Evolutionary conservation across 2,888 invertebrate species (phyloP).

Genomic region (Synanthedon formicaeformis): DNA sequence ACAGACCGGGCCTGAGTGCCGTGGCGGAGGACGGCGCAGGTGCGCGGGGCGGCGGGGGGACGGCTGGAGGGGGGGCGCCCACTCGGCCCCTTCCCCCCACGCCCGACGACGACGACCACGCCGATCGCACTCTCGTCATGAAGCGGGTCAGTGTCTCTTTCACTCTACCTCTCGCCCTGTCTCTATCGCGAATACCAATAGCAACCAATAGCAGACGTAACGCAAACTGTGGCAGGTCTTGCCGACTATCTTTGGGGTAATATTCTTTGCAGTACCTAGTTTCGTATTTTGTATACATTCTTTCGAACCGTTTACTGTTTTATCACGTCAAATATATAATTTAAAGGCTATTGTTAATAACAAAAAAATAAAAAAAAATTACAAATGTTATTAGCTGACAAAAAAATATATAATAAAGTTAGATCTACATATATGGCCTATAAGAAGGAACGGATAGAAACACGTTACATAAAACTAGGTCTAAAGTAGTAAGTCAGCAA

Average conservation of each 20-base stretch:
- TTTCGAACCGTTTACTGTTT: neutral
- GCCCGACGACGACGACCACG: slow-evolving; percentile 85
- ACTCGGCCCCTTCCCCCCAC: slow-evolving; percentile 95
- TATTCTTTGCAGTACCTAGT: neutral
- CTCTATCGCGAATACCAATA: no score
- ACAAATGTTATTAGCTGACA: no score
- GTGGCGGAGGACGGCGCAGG: slow-evolving; percentile 61
- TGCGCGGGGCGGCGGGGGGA: slow-evolving; percentile 66
- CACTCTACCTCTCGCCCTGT: neutral
- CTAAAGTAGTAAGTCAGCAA: no score
- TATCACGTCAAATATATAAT: no score
- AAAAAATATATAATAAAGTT: no score
- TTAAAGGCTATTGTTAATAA: no score
- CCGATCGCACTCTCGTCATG: slow-evolving; percentile 92
- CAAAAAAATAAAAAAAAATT: no score
- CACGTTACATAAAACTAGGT: no score
- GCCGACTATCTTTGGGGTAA: neutral
- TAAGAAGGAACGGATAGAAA: no score
- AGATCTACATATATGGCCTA: no score
- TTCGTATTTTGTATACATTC: neutral
- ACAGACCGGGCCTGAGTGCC: slow-evolving; percentile 78
- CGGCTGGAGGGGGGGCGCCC: slow-evolving; percentile 85
- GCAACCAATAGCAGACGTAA: no score
- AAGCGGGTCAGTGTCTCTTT: slow-evolving; percentile 80
- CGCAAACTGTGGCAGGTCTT: neutral